Evolutionary conservation across 1,140 invertebrate genomes (phyloP).

Genomic region (Carcinoscorpius rotundicauda): DNA sequence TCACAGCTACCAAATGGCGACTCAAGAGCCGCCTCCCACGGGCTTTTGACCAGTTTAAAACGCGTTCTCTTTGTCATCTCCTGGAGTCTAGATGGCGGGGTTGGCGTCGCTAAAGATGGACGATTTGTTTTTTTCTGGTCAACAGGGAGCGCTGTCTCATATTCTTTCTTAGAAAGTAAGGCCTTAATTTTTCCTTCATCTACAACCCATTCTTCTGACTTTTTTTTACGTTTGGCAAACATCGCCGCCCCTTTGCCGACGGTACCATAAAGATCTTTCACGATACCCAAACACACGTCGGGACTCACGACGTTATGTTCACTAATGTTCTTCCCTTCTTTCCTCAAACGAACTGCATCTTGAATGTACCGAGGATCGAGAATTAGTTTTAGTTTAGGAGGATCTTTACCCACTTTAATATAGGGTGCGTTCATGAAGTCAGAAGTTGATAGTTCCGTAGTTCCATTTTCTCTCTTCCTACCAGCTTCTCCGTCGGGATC

Average conservation of each 20-base stretch:
- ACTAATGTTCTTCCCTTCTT: constrained; percentile 42
- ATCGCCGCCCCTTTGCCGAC: neutral
- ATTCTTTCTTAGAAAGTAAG: neutral
- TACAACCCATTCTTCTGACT: constrained; percentile 74
- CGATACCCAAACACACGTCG: constrained; percentile 53
- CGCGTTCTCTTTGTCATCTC: too few relatives aligned
- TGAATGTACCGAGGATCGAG: constrained; percentile 64
- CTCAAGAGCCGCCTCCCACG: constrained; percentile 58
- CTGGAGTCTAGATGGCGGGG: too few relatives aligned
- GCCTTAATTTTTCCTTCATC: constrained; percentile 47
- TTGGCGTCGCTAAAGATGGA: too few relatives aligned
- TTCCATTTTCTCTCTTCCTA: too few relatives aligned
- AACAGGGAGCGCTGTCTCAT: too few relatives aligned
- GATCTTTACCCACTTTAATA: constrained; percentile 13
- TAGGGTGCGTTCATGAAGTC: constrained; percentile 14
- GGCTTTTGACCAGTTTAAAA: constrained; percentile 49
- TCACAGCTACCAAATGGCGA: constrained; percentile 48
- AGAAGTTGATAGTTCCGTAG: too few relatives aligned
- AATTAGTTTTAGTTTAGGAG: constrained; percentile 51
- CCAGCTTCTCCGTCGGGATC: too few relatives aligned
- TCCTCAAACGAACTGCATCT: constrained; percentile 45
- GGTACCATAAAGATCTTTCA: constrained; percentile 50
- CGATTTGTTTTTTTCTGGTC: too few relatives aligned
- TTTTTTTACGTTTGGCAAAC: constrained; percentile 54
- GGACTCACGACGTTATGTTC: constrained; percentile 47